Evolutionary conservation across 2,113 vertebrate genomes (phyloP), one percentile per base, ranked within the genome.

Genomic region (Dendrocopos noguchii): DNA sequence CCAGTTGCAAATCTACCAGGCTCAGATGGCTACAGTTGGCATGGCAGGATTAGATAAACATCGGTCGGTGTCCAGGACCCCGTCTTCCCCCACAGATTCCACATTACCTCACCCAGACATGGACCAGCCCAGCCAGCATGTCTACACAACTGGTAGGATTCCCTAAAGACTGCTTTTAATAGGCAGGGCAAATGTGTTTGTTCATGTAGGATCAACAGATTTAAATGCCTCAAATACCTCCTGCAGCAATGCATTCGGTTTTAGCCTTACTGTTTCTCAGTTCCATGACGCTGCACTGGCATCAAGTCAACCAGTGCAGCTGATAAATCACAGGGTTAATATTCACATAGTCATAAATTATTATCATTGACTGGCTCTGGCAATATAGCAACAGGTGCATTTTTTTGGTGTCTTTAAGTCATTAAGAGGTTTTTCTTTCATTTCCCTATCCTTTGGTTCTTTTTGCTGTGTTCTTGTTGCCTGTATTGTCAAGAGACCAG

Each of bases 181-280:
- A 98, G 97, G 97, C 97, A 97, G 97, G 97, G 93, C 97, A 97
- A 98, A 97, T 97, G 95, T 89, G 90, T 87, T 95, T 95, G 94
- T 95, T 97, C 98, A 97, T 94, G 97, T 97, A 96, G 97, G 98
- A 98, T 98, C 98, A 98, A 97, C 95, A 97, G 97, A 98, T 98
- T 98, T 98, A 98, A 98, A 98, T 98, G 97, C 98, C 95, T 97
- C 39, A 92, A 97, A 99, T 98, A 96, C 96, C 98, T 97, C 97
- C 96, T 93, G 96, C 95, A 98, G 97, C 94, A 97, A 94, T 95
- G 57, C 7, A 17, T 92, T 97, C 86, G 63, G 71, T 92, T 96
- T 97, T 96, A 97, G 97, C 95, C 87, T 95, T 92, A 65, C 52
- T 87, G 94, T 94, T 91, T 91, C 94, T 97, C 60, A n/a, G 80